These are phyloP conservation scores for Calephelis virginiensis DNA, from an alignment of 1,140 invertebrate genomes.

Conservation along the genomic window DNA sequence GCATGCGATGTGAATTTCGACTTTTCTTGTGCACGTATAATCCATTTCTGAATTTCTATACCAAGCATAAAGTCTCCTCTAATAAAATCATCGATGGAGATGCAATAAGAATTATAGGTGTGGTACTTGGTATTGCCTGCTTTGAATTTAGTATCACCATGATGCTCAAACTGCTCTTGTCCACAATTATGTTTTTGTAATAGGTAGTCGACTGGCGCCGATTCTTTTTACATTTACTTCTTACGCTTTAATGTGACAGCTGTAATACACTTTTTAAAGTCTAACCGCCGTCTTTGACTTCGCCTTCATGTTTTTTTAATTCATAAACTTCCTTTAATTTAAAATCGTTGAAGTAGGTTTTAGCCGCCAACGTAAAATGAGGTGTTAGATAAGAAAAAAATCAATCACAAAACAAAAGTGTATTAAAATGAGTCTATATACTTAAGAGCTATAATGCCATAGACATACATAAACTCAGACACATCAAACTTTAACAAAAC, in stretches of 20 bases:
- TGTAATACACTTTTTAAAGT: background rate
- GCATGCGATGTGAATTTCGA: conserved; percentile 36
- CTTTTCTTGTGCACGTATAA: conserved; percentile 18
- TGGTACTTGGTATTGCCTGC: conserved; percentile 29
- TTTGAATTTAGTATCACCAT: conserved; percentile 49
- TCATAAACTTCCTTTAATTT: too few species aligned
- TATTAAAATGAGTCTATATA: too few species aligned
- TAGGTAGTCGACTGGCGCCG: conserved; percentile 36
- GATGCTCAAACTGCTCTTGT: conserved; percentile 53
- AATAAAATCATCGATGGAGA: conserved; percentile 32
- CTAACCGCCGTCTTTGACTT: too few species aligned
- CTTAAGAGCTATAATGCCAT: too few species aligned
- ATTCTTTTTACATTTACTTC: conserved; percentile 43
- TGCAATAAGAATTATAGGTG: conserved; percentile 5
- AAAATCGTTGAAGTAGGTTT: too few species aligned
- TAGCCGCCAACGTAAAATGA: too few species aligned
- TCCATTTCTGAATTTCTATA: conserved; percentile 33
- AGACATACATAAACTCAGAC: too few species aligned
- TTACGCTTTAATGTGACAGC: conserved; percentile 26
- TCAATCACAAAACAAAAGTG: too few species aligned
- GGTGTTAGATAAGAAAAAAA: too few species aligned
- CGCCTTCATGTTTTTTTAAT: too few species aligned
- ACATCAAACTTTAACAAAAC: too few species aligned
- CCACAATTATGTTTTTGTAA: conserved; percentile 51
- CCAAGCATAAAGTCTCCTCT: background rate